These are phyloP conservation scores for Cerastis leucographa DNA, from an alignment of 2,888 invertebrate species.

Conservation along the genomic window DNA sequence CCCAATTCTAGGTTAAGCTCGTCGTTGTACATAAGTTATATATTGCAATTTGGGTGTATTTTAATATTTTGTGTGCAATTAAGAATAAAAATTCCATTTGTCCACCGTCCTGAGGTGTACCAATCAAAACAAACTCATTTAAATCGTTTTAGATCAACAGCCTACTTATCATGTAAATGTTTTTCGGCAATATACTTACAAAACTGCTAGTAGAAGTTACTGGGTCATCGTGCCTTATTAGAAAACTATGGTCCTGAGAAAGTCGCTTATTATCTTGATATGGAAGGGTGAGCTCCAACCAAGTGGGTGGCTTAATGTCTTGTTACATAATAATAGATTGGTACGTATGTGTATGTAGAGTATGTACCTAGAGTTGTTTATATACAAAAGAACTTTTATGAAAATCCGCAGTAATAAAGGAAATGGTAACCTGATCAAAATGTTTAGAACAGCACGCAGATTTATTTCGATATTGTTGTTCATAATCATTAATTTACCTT, in stretches of 20 bases:
- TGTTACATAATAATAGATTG: conserved; percentile 72
- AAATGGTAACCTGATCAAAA: not conserved
- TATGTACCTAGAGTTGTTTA: conserved; percentile 39
- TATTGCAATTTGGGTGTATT: no score
- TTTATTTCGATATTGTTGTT: not conserved
- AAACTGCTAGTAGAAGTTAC: conserved; percentile 33
- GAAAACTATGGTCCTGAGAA: conserved; percentile 78
- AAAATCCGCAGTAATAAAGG: conserved; percentile 1
- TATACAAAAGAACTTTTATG: not conserved
- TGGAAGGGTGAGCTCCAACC: conserved; percentile 73
- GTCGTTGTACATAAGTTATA: no score
- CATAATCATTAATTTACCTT: not conserved
- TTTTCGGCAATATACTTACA: conserved; percentile 36
- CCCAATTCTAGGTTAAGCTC: no score
- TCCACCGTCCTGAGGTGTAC: not conserved
- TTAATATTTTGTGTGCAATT: no score
- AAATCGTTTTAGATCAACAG: not conserved
- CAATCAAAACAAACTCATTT: not conserved
- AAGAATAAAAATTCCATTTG: not conserved
- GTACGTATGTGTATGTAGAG: conserved; percentile 45
- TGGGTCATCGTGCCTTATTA: conserved; percentile 70
- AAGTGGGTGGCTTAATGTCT: conserved; percentile 58
- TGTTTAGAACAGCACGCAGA: not conserved
- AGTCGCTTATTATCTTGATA: conserved; percentile 79
- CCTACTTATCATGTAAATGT: conserved; percentile 37